Evolutionary conservation across 2,113 vertebrate genomes (phyloP).

Genomic region (Meriones unguiculatus): DNA sequence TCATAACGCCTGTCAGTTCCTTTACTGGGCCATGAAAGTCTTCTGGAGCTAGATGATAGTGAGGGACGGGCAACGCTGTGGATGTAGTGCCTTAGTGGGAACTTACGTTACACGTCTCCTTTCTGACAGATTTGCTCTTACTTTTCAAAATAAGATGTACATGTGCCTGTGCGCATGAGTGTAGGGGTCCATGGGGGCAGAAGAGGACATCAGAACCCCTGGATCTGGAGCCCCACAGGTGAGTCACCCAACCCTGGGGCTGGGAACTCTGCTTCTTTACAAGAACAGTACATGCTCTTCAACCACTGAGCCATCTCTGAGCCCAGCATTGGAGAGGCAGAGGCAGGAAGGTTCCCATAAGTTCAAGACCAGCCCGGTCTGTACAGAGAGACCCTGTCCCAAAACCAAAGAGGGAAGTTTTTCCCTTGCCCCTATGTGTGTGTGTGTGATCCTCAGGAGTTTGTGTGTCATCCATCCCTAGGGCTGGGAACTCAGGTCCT

Average conservation of each 20-base stretch:
- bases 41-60: neutral
- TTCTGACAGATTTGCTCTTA: neutral
- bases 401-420: neutral
- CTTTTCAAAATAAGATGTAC: neutral
- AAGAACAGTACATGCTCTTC: neutral
- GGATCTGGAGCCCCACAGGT: neutral
- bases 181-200: too few species aligned
- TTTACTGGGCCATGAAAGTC: neutral
- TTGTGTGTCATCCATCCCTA: neutral
- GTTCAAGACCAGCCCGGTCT: neutral
- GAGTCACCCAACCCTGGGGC: neutral
- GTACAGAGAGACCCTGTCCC: neutral
- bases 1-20: neutral
- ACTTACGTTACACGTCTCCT: neutral
- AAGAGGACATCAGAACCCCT: neutral
- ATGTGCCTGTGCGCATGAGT: too few species aligned
- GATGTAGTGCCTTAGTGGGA: neutral
- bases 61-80: neutral
- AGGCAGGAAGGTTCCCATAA: neutral
- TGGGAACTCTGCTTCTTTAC: neutral
- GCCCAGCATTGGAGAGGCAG: neutral
- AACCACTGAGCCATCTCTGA: neutral
- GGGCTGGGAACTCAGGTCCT: neutral
- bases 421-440: neutral
- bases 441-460: neutral